Evolutionary conservation across 2,888 invertebrate species (phyloP).

Genomic region (Pristionchus arcanus): DNA sequence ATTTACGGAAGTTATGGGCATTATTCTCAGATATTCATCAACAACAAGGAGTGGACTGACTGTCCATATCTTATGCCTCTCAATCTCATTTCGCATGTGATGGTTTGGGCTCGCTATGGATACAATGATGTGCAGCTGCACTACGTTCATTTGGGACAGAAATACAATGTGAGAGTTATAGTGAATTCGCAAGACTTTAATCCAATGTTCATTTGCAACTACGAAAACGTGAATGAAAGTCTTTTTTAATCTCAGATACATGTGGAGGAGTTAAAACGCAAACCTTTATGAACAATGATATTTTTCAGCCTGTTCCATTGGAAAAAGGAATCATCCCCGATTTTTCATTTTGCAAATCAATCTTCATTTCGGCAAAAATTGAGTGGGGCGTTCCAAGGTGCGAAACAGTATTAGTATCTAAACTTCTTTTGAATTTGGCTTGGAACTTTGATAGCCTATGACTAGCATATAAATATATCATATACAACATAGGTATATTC

Average conservation of each 20-base stretch:
- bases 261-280: no score
- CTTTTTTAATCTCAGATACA: no score
- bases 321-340: not conserved
- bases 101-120: not conserved
- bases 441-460: no score
- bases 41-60: not conserved
- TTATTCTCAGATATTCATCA: not conserved
- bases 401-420: no score
- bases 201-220: no score
- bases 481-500: no score
- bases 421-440: no score
- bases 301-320: not conserved
- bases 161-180: not conserved
- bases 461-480: no score
- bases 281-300: no score
- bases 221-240: no score
- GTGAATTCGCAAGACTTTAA: no score
- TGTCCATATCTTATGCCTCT: not conserved
- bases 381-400: not conserved
- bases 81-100: not conserved
- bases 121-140: not conserved
- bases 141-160: not conserved
- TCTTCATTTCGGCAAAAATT: not conserved
- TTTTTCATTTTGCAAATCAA: not conserved
- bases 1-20: no score